Evolutionary conservation across 2,113 vertebrate species (phyloP).

Genomic region (Daboia siamensis): DNA sequence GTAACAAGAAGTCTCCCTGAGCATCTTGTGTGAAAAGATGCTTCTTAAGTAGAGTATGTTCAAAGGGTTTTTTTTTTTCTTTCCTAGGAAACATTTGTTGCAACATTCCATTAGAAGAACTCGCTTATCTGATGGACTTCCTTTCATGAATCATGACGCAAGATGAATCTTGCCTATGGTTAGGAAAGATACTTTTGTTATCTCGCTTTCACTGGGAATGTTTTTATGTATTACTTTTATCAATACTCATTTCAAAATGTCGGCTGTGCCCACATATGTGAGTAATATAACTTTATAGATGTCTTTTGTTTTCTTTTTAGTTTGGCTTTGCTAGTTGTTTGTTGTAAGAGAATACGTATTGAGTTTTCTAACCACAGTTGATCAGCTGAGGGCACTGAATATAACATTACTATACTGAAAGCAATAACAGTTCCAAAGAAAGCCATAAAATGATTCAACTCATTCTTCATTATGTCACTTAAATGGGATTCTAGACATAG

Average conservation of each 20-base stretch:
- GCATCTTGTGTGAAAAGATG: background rate
- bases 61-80: background rate
- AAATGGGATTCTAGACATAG: background rate
- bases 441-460: background rate
- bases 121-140: conserved; percentile 15
- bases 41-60: background rate
- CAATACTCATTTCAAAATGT: conserved; percentile 67
- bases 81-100: background rate
- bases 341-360: background rate
- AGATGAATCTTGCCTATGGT: conserved; percentile 42
- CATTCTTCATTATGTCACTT: background rate
- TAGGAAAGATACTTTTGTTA: conserved; percentile 28
- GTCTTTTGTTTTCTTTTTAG: background rate
- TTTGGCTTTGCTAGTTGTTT: background rate
- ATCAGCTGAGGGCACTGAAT: background rate
- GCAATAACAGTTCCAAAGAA: background rate
- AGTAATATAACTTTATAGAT: background rate
- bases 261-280: conserved; percentile 22
- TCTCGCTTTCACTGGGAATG: conserved; percentile 35
- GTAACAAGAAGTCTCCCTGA: background rate
- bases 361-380: background rate
- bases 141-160: conserved; percentile 34
- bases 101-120: conserved; percentile 16
- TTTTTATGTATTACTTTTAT: conserved; percentile 62
- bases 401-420: background rate